These are phyloP conservation scores for Pollachius pollachius DNA, from an alignment of 2,113 vertebrate species.

Conservation along the genomic window DNA sequence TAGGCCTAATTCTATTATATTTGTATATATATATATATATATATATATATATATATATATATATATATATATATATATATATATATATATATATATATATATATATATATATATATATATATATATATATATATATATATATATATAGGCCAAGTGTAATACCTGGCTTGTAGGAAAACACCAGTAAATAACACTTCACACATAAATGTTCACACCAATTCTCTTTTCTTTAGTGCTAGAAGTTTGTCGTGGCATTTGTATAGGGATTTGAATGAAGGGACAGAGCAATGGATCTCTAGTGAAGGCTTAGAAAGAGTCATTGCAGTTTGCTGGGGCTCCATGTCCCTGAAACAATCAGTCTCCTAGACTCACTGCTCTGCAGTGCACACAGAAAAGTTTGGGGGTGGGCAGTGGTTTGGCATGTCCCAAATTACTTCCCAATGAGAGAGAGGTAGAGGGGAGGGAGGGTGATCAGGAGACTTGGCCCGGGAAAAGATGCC, in stretches of 20 bases:
- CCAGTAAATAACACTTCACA: no score
- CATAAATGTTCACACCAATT: no score
- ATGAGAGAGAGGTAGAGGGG: slow-evolving; percentile 7
- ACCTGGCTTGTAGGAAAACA: no score
- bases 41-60: no score
- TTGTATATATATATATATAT: no score
- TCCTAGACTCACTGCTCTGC: neutral
- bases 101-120: no score
- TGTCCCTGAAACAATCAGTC: neutral
- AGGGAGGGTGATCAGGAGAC: slow-evolving; percentile 3
- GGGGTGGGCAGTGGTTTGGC: slow-evolving; percentile 26
- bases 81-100: no score
- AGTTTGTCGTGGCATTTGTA: slow-evolving; percentile 12
- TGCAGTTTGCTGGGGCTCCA: neutral
- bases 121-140: no score
- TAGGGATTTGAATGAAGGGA: slow-evolving; percentile 32
- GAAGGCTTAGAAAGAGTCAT: neutral
- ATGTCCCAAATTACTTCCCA: slow-evolving; percentile 33
- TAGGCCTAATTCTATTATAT: no score
- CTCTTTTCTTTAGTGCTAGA: neutral
- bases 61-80: no score
- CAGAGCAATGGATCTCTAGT: neutral
- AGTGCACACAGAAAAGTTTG: neutral
- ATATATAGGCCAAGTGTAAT: no score
- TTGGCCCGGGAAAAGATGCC: slow-evolving; percentile 28